Evolutionary conservation across 2,888 invertebrate species (phyloP).

Genomic region (Hirtodrosophila histrioides): DNA sequence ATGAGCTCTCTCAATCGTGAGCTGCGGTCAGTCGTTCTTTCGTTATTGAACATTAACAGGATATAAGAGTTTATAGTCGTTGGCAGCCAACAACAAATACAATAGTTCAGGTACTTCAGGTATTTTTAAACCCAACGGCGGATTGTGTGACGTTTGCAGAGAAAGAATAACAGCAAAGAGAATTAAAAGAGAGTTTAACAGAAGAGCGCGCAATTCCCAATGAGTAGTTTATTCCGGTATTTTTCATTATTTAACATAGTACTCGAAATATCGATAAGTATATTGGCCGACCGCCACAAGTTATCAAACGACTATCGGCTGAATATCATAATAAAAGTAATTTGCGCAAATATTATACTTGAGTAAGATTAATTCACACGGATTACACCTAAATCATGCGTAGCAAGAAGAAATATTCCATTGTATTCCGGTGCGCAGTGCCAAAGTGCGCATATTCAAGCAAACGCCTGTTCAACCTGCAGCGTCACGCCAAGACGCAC

Average conservation of each 20-base stretch:
- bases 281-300: slow-evolving; percentile 41
- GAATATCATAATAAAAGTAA: slow-evolving; percentile 7
- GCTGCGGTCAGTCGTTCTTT: too few relatives aligned
- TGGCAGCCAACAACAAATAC: slow-evolving; percentile 4
- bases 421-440: slow-evolving; percentile 38
- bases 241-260: slow-evolving; percentile 4
- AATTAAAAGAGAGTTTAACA: neutral
- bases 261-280: too few relatives aligned
- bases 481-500: slow-evolving; percentile 48
- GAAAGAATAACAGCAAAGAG: slow-evolving; percentile 14
- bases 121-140: neutral
- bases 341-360: slow-evolving; percentile 6
- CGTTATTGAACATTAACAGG: slow-evolving; percentile 6
- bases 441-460: slow-evolving; percentile 40
- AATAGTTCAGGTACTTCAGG: neutral
- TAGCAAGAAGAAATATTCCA: slow-evolving; percentile 16
- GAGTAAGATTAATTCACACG: neutral
- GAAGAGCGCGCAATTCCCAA: too few relatives aligned
- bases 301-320: slow-evolving; percentile 3
- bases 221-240: neutral
- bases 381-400: slow-evolving; percentile 18
- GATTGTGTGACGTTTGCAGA: neutral
- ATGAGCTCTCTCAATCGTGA: too few relatives aligned
- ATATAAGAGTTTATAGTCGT: slow-evolving; percentile 29
- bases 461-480: slow-evolving; percentile 41